Conservation (phyloP, 1,140 invertebrate species). For the Heliothis subflexa region DNA sequence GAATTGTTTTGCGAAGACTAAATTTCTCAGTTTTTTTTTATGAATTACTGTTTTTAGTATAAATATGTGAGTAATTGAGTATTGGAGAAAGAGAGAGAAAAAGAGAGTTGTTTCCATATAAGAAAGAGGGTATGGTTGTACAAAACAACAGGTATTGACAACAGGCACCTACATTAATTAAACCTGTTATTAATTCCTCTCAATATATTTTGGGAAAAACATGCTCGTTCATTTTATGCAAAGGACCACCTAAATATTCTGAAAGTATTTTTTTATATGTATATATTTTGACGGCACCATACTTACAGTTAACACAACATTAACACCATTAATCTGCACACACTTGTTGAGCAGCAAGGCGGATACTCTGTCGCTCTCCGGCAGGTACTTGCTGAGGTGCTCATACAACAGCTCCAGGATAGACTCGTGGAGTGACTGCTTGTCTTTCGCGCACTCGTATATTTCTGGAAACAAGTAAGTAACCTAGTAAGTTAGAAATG, state of each 20-base stretch:
- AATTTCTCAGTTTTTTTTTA: no score
- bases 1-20: neutral
- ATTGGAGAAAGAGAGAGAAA: no score
- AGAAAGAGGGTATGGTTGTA: no score
- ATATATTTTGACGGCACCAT: neutral
- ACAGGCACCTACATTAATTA: no score
- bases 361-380: conserved; percentile 67
- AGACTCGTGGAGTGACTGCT: conserved; percentile 80
- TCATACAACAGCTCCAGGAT: conserved; percentile 85
- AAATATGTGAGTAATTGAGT: neutral
- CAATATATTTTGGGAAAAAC: no score
- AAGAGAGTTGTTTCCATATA: no score
- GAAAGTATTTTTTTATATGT: no score
- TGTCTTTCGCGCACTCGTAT: conserved; percentile 79
- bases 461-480: conserved; percentile 70
- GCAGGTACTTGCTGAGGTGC: conserved; percentile 82
- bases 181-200: no score
- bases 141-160: no score
- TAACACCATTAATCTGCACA: conserved; percentile 67
- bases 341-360: conserved; percentile 84
- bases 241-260: neutral
- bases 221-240: no score
- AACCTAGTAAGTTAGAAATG: no score
- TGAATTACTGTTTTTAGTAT: neutral
- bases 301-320: conserved; percentile 81